Conservation (phyloP, 1,140 invertebrate genomes). For the Thaumetopoea pityocampa region DNA sequence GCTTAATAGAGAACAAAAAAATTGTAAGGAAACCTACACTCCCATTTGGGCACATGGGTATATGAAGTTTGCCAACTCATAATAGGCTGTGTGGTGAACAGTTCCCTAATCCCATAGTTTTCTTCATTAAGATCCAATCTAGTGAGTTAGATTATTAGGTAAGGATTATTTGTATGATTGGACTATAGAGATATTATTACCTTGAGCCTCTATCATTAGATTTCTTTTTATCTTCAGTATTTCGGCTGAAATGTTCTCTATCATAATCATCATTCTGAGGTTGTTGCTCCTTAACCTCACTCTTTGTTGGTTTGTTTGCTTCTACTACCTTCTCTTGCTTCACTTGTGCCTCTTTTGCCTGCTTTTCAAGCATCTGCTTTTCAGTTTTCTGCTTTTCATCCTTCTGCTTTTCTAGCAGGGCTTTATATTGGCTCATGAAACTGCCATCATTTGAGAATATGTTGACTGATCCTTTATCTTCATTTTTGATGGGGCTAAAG, state of each 20-base stretch:
- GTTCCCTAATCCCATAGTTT: too few relatives aligned
- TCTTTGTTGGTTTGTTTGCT: constrained; percentile 12
- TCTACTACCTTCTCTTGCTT: constrained; percentile 22
- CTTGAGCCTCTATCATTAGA: constrained; percentile 26
- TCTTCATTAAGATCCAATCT: too few relatives aligned
- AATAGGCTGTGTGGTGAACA: too few relatives aligned
- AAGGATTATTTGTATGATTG: too few relatives aligned
- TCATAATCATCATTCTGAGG: constrained; percentile 21
- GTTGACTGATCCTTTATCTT: constrained; percentile 71
- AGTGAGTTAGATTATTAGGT: too few relatives aligned
- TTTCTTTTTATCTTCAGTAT: constrained; percentile 21
- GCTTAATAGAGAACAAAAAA: too few relatives aligned
- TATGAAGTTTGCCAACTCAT: too few relatives aligned
- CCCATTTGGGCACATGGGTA: too few relatives aligned
- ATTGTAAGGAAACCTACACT: too few relatives aligned
- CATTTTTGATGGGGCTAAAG: constrained; percentile 37
- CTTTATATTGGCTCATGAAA: constrained; percentile 86
- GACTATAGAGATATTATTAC: constrained; percentile 20
- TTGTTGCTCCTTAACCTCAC: constrained; percentile 12
- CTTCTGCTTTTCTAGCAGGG: constrained; percentile 59
- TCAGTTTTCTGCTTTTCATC: constrained; percentile 59
- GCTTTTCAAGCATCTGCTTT: constrained; percentile 37
- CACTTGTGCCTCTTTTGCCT: constrained; percentile 27
- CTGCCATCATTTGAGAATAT: constrained; percentile 89
- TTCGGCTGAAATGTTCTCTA: constrained; percentile 9